phyloP scores from a whole-genome alignment of 92 coral and sea anemone species.

The Blastomussa wellsi region DNA sequence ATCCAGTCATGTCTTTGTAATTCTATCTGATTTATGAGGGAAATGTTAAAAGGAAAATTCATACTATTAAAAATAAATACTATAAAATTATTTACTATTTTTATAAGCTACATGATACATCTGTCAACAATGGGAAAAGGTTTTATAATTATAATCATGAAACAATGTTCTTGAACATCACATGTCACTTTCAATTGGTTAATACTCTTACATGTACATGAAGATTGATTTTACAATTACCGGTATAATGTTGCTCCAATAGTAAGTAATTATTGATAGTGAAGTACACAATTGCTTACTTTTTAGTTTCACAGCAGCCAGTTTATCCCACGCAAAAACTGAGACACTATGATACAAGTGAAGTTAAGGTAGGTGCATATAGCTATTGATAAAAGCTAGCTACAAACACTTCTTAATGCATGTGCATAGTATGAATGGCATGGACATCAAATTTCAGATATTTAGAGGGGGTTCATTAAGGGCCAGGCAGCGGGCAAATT shows the following conservation, averaged over 20 bases:
- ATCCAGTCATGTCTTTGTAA: background rate
- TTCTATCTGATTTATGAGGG: background rate
- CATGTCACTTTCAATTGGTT: no score
- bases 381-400: background rate
- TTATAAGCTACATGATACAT: no score
- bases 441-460: no score
- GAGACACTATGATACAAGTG: conserved; percentile 87
- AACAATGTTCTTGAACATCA: no score
- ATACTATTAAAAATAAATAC: no score
- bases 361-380: conserved; percentile 77
- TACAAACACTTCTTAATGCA: background rate
- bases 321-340: conserved; percentile 66
- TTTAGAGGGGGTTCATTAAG: no score
- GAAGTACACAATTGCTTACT: background rate
- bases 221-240: no score
- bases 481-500: no score
- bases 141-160: no score
- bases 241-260: background rate
- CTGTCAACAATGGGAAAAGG: no score
- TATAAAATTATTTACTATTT: no score
- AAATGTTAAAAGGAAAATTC: background rate
- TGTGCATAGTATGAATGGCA: no score
- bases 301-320: conserved; percentile 29
- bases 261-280: background rate
- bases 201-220: background rate